Conservation (phyloP, 1,140 invertebrate species). For the Drosophila nikananu region DNA sequence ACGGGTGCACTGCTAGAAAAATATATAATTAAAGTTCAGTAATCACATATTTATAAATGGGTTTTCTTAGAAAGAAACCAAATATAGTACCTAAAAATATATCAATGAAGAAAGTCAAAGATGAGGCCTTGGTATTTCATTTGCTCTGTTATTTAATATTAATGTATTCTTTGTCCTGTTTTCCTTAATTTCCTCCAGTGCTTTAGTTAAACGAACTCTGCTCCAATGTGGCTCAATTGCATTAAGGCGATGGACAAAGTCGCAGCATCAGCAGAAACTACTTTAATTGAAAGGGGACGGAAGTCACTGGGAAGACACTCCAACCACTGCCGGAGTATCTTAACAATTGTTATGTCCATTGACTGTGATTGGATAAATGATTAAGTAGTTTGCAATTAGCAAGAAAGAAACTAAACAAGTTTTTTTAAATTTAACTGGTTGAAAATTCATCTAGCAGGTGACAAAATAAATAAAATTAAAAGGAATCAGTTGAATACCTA, state of each 20-base stretch:
- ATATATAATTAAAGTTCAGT: not conserved
- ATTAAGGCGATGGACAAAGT: conserved; percentile 46
- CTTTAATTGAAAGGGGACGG: conserved; percentile 59
- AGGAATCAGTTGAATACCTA: not conserved
- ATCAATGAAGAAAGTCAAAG: no score
- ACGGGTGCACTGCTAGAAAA: conserved; percentile 6
- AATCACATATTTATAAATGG: not conserved
- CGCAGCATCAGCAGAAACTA: conserved; percentile 49
- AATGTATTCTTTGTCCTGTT: not conserved
- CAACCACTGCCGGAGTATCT: not conserved
- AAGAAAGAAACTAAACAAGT: conserved; percentile 10
- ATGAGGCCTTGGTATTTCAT: not conserved
- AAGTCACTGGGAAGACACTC: conserved; percentile 2
- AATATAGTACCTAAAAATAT: not conserved
- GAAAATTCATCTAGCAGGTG: not conserved
- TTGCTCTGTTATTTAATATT: not conserved
- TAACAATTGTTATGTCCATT: conserved; percentile 31
- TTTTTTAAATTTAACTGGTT: conserved; percentile 10
- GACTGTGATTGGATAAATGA: conserved; percentile 62
- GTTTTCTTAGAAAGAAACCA: not conserved
- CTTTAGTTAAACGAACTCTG: conserved; percentile 9
- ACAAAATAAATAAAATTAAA: not conserved
- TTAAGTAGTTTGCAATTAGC: conserved; percentile 57
- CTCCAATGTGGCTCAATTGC: conserved; percentile 32
- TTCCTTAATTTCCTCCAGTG: not conserved